Conservation (phyloP, 2,888 invertebrate species). For the Drosophila pullipes region DNA sequence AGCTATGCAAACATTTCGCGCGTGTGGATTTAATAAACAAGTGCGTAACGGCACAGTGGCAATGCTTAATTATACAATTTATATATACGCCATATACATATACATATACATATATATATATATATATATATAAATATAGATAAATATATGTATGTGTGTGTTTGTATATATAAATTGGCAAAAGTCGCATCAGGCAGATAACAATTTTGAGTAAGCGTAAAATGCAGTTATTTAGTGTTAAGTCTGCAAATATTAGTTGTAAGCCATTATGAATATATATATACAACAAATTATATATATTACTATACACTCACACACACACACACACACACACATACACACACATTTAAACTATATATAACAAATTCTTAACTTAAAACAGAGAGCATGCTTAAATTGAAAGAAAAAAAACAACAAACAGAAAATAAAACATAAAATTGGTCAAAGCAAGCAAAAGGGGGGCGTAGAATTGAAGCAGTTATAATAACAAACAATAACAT, state of each 20-base stretch:
- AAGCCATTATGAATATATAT: slow-evolving; percentile 61
- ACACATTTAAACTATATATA: slow-evolving; percentile 23
- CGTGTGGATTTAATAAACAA: slow-evolving; percentile 34
- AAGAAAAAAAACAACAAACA: slow-evolving; percentile 3
- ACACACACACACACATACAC: not conserved
- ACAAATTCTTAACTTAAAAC: slow-evolving; percentile 44
- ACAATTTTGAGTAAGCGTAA: slow-evolving; percentile 60
- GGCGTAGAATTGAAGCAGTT: slow-evolving; percentile 27
- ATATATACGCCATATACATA: slow-evolving; percentile 6
- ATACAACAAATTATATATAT: slow-evolving; percentile 32
- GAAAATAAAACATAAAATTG: slow-evolving; percentile 12
- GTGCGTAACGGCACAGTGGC: slow-evolving; percentile 30
- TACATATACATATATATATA: slow-evolving; percentile 12
- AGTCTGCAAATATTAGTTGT: slow-evolving; percentile 77
- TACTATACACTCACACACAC: slow-evolving; percentile 13
- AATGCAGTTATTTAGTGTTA: slow-evolving; percentile 82
- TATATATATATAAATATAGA: not conserved
- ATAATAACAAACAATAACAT: slow-evolving; percentile 13
- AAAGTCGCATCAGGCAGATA: slow-evolving; percentile 13
- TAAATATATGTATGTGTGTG: not conserved
- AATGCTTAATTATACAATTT: not conserved
- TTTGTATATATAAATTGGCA: not conserved
- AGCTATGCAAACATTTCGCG: slow-evolving; percentile 9
- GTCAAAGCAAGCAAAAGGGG: slow-evolving; percentile 28
- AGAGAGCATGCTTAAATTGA: slow-evolving; percentile 28